Evolutionary conservation across 1,140 invertebrate species (phyloP), one percentile per base, ranked within the genome.

Genomic region (Pissodes strobi): DNA sequence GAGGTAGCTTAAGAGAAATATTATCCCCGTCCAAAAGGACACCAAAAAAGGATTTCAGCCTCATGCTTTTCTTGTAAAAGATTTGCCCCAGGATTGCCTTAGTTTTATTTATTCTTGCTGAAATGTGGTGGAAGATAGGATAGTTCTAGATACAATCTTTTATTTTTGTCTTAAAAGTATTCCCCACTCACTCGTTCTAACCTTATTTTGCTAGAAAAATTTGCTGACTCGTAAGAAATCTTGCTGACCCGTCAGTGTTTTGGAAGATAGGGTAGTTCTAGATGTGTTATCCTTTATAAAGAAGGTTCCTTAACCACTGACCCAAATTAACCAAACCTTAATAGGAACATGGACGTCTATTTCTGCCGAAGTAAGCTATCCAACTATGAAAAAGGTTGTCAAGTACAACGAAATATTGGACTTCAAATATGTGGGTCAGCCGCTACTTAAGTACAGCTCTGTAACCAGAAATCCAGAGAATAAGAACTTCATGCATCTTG

Each of bases 401-500:
- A 71, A 70, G 13, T 90, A 87, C 73, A 77, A 78, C 34, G 87
- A 89, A 68, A 81, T 83, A 65, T 70, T 88, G 1, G 82, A 82
- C 53, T 90, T 89, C 68, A 69, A 68, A 34, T 86, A 81, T 25
- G 76, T 72, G 72, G 87, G 87, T 18, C 85, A 87, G 64, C 87
- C 87, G n/a, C 82, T 86, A 78, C 78, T 86, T 10, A 83, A 82
- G 68, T 88, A 82, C 67, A 75, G 74, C 12, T 83, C 83, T 1
- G 79, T 76, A 68, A 85, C 85, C 1, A 84, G 79, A 76, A 74
- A 87, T 68, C 75, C 82, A 0, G 80, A 82, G 27, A 83, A 77
- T 21, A 80, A 81, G 10, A 82, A 74, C 18, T 85, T 84, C 0
- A 83, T 89, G 82, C 87, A 89, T 71, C 77, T 84, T 58, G 87